phyloP scores from a whole-genome alignment of 2,888 invertebrate genomes.

The Temnothorax unifasciatus region DNA sequence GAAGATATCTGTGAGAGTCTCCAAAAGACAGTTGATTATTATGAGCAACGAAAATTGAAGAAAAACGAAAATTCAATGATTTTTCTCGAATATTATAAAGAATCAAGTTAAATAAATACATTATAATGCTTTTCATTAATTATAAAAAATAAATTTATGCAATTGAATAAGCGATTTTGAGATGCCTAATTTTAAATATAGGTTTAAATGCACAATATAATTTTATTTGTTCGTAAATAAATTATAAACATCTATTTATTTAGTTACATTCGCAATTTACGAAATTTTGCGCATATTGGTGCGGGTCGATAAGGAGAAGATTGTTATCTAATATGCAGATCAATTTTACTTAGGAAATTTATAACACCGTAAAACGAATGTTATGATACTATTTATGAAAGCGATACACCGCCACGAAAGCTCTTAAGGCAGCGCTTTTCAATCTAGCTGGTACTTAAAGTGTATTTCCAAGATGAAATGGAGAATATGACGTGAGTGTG shows the following conservation, averaged over 20 bases:
- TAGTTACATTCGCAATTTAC: not conserved
- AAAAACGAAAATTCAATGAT: not conserved
- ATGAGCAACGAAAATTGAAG: not conserved
- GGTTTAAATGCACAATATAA: not conserved
- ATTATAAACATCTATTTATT: not conserved
- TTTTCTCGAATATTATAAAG: not conserved
- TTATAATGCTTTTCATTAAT: not conserved
- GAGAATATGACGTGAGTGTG: conserved; percentile 3
- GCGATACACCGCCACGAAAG: not conserved
- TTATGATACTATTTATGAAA: conserved; percentile 29
- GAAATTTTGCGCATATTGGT: not conserved
- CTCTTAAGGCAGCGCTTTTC: conserved; percentile 34
- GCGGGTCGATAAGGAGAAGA: not conserved
- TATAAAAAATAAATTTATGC: not conserved
- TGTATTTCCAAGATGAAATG: conserved; percentile 46
- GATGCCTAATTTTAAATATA: too few relatives aligned
- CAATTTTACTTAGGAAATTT: conserved; percentile 37
- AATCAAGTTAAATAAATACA: not conserved
- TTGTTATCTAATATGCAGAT: conserved; percentile 18
- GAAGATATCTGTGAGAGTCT: not conserved
- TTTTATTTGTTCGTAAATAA: not conserved
- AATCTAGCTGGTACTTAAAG: conserved; percentile 35
- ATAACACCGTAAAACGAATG: conserved; percentile 23
- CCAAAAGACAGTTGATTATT: not conserved
- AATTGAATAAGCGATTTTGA: too few relatives aligned